Evolutionary conservation across 2,888 invertebrate species (phyloP), one percentile per base, ranked within the genome.

Genomic region (Idaea straminata): DNA sequence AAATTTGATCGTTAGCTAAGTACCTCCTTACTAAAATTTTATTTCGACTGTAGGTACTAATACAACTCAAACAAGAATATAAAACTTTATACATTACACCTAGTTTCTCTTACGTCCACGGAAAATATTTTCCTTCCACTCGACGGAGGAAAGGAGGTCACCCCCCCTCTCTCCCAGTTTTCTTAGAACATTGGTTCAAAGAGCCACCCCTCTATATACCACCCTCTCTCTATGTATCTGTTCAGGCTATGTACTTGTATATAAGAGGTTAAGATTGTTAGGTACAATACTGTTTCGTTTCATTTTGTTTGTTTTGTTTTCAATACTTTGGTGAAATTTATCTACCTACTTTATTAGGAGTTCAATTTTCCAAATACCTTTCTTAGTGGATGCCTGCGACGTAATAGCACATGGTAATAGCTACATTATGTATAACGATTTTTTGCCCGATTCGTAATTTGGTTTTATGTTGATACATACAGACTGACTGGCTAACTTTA

Each of bases 161-260:
- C 3, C 5, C 47, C 47, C 47, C 47, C 47, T 47, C 47, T 10
- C 47, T 47, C 47, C 47, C 47, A 47, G 47, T 47, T 47, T 47
- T 47, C 47, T 47, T 47, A 47, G 47, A 47, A 47, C 47, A 47
- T 47, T 47, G 47, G 47, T 47, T 47, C 47, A 47, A 47, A 47
- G 47, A 47, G 47, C 6, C 47, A 47, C 47, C 47, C 36, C 36
- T 25, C 47, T 47, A 47, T 47, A 47, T 47, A 47, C 47, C 47
- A 47, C 47, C 47, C 47, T 47, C 47, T 10, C 7, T 7, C 47
- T 47, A 25, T 25, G 25, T 25, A 47, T 47, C 47, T 47, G 13
- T 47, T 47, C 47, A 47, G 10, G 47, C 47, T 47, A 47, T 47
- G 47, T 47, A 10, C 47, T 5, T 13, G 47, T 47, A 47, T 13